Base-by-base conservation (phyloP, 1,140 invertebrate species). In the Pectinophora gossypiella region DNA sequence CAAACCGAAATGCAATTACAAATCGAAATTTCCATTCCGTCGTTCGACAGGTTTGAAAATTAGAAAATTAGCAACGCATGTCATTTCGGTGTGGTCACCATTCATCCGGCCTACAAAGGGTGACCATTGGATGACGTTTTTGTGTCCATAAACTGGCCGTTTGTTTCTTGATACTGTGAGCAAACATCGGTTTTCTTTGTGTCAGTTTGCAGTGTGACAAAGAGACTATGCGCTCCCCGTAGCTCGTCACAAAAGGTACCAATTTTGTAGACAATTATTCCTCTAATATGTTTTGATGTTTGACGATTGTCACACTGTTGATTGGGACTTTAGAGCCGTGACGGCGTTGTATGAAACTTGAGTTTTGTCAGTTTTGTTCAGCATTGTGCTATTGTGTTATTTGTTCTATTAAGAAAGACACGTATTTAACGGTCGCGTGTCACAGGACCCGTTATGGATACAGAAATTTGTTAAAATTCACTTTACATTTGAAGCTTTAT, bases 201-300 rank as follows among this genome's bases (percentile, higher is more conserved):
- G 56, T 64, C 67, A 73, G 62, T 76, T 70, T 43, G 60, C 64
- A 68, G 63, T 64, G 21, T 46, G 19, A 73, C 74, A 77, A 78
- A 68, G 47, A 50, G 38, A 55, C 61, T 59, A 68, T 63, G 61
- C 62, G 76, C 77, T 64, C 66, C 79, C 81, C 74, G 81, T 77
- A 61, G 81, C 54, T 58, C 35, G 27, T 10, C 15, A 83, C 65
- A 83, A 85, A 70, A 64, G 48, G 54, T 59, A 52, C 70, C 74
- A 76, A 85, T 82, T 82, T 76, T 59, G 61, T 58, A 72, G 60
- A 85, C 80, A 85, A 85, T 72, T 44, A 27, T 42, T 45, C 32
- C 64, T 58, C 68, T 85, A 85, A 85, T 85, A 76, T 85, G 82
- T 85, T 85, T 83, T 81, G 79, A 83, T 85, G 72, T 80, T 77